A percentile compares a stretch with the other conserved stretches of the same genome.
These are phyloP conservation scores for Rhingia campestris DNA, from an alignment of 2,888 invertebrate species.

Conservation along the genomic window DNA sequence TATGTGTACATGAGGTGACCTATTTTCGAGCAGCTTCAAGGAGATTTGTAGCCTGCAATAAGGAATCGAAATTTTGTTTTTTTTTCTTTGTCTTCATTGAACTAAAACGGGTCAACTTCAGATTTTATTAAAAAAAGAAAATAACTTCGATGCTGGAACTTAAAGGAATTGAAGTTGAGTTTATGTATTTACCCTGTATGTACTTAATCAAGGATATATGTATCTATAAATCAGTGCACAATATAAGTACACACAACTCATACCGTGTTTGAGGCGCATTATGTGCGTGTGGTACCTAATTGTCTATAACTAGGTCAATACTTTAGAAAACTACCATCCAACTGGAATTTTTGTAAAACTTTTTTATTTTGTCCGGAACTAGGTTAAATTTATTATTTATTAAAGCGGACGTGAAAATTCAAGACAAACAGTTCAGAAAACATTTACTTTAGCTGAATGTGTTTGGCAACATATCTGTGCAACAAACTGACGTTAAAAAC, in stretches of 20 bases:
- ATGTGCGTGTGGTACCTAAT: slow-evolving; percentile 27
- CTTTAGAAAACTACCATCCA: slow-evolving; percentile 8
- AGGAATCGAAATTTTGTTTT: slow-evolving; percentile 6
- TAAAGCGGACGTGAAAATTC: too few relatives aligned
- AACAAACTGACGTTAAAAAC: too few relatives aligned
- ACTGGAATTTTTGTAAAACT: slow-evolving; percentile 1
- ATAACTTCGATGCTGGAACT: neutral
- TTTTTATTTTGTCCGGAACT: neutral
- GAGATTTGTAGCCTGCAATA: slow-evolving; percentile 38
- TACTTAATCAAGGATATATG: neutral
- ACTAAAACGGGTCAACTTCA: slow-evolving; percentile 2
- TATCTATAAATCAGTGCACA: neutral
- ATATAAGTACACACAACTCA: neutral
- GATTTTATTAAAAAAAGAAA: neutral
- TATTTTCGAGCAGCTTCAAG: slow-evolving; percentile 40
- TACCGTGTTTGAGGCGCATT: slow-evolving; percentile 22
- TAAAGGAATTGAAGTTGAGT: neutral
- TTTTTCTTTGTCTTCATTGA: neutral
- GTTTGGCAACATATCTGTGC: too few relatives aligned
- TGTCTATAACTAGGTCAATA: slow-evolving; percentile 34
- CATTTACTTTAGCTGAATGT: too few relatives aligned
- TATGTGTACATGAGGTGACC: slow-evolving; percentile 41
- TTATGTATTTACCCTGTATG: neutral
- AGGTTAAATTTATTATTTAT: neutral
- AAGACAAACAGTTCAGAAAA: too few relatives aligned